Evolutionary conservation across 2,888 invertebrate species (phyloP).

Genomic region (Onthophagus sagittarius): DNA sequence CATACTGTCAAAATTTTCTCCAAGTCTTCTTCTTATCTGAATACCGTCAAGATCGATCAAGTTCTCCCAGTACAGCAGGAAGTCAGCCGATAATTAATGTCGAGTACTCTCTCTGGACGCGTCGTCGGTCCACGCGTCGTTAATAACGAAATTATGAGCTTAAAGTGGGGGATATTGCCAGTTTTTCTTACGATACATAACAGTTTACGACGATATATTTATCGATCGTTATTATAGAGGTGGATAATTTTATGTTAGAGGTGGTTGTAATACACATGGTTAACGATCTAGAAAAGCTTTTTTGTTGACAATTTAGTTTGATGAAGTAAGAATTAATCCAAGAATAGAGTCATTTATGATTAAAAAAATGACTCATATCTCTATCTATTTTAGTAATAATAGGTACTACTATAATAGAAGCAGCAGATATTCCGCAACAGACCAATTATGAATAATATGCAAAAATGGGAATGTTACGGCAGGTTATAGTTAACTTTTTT

Average conservation of each 20-base stretch:
- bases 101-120: not conserved
- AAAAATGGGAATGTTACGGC: not conserved
- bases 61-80: not conserved
- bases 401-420: not conserved
- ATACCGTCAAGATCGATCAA: not conserved
- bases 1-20: not conserved
- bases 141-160: not conserved
- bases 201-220: not conserved
- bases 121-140: not conserved
- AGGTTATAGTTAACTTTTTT: not conserved
- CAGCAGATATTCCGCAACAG: not conserved
- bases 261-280: not conserved
- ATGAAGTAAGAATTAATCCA: no score
- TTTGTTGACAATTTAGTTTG: not conserved
- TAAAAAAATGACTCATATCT: not conserved
- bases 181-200: not conserved
- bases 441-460: not conserved
- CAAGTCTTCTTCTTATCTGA: not conserved
- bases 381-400: not conserved
- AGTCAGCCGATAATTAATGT: not conserved
- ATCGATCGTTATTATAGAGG: not conserved
- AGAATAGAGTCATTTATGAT: not conserved
- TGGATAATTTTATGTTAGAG: not conserved
- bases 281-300: not conserved
- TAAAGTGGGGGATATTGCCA: not conserved